Base-by-base conservation (phyloP, 2,113 vertebrate species). In the Oreochromis niloticus region DNA sequence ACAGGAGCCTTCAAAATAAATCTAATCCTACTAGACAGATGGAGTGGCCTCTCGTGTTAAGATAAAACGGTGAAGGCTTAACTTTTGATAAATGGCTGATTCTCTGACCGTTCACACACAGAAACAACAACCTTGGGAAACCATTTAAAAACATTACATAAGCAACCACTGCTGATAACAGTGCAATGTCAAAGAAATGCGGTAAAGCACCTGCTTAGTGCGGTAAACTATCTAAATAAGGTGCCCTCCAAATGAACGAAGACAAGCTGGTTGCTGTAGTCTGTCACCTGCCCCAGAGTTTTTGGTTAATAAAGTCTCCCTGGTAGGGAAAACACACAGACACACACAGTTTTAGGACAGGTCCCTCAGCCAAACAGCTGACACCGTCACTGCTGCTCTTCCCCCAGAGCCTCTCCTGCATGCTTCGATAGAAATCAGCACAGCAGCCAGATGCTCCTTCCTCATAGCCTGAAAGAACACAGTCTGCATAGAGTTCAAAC, bases 341-440 rank as follows among this genome's bases (percentile, higher is more conserved):
- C n/a, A 50, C 16, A 43, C n/a, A 73, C 22, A 80, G 10, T 84
- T 81, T 66, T 36, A 84, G 56, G 73, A 81, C 19, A 1, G 56
- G 27, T 88, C 59, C 30, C 54, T 91, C 63, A 78, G 78, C 61
- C 85, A 85, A 91, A 91, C 87, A 87, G 88, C 88, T 91, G 91
- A 91, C 86, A 89, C 80, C 9, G 81, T 81, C 63, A 34, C 90
- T 68, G 19, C 55, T 83, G 46, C 86, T 85, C 68, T 75, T 81
- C 84, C 78, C 82, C 84, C 63, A 56, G 82, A 93, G 83, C 56
- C 63, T 84, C 73, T 73, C 54, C 54, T 68, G 22, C 84, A 91
- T 54, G 87, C 89, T 86, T 88, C 85, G 63, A 30, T 88, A 73
- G 61, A 90, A 84, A 94, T 89, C 86, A 85, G 84, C 84, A 56